phyloP scores from a whole-genome alignment of 2,888 invertebrate genomes.

The Dinocampus coccinellae region DNA sequence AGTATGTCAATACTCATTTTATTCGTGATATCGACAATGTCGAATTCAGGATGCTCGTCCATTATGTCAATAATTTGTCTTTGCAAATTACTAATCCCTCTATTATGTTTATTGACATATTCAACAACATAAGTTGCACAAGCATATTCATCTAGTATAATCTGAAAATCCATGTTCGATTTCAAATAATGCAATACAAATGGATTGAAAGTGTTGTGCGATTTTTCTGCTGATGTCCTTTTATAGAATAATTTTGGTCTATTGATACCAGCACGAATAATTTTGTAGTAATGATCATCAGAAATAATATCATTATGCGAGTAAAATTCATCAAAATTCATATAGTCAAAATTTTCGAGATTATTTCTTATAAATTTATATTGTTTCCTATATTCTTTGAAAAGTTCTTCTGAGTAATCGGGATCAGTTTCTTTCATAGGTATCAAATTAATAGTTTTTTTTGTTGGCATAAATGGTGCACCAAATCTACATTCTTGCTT shows the following conservation, averaged over 20 bases:
- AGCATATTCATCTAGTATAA: constrained; percentile 65
- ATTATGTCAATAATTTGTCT: neutral
- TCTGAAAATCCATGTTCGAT: constrained; percentile 48
- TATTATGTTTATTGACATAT: constrained; percentile 64
- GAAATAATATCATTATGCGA: constrained; percentile 43
- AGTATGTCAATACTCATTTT: constrained; percentile 57
- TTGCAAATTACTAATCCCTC: constrained; percentile 63
- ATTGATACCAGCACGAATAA: constrained; percentile 47
- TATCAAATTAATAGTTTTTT: constrained; percentile 47
- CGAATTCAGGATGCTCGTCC: constrained; percentile 53
- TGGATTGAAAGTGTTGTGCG: constrained; percentile 50
- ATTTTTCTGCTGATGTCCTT: constrained; percentile 43
- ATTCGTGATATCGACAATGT: constrained; percentile 50
- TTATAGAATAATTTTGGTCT: constrained; percentile 46
- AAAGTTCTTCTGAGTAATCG: neutral
- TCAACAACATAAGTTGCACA: constrained; percentile 67
- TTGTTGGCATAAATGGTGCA: constrained; percentile 48
- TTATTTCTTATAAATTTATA: constrained; percentile 37
- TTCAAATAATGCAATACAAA: constrained; percentile 43
- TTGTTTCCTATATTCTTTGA: constrained; percentile 21
- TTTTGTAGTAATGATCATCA: constrained; percentile 53
- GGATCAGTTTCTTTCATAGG: constrained; percentile 43
- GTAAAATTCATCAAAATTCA: constrained; percentile 42
- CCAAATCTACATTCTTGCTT: constrained; percentile 55
- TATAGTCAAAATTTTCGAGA: constrained; percentile 42